phyloP scores from a whole-genome alignment of 2,888 invertebrate species.

The Eupithecia subfuscata region DNA sequence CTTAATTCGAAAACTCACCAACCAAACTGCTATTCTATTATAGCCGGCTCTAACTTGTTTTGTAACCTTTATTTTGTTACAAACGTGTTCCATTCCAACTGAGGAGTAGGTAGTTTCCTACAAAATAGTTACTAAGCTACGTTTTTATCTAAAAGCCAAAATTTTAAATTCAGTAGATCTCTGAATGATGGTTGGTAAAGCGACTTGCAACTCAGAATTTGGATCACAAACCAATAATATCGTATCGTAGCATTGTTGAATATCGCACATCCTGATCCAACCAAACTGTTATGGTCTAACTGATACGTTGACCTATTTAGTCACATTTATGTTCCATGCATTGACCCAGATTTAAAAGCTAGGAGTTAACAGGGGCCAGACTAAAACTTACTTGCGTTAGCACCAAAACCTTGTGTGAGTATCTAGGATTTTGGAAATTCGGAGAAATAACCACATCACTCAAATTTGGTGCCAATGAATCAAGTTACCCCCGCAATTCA shows the following conservation, averaged over 20 bases:
- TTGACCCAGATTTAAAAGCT: constrained; percentile 4
- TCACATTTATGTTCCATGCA: constrained; percentile 7
- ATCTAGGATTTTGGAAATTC: background rate
- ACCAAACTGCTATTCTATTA: constrained; percentile 16
- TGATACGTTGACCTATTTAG: constrained; percentile 14
- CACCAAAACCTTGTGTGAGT: background rate
- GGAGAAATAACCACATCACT: background rate
- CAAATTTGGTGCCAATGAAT: background rate
- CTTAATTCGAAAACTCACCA: background rate
- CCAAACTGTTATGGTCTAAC: constrained; percentile 3
- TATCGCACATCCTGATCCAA: constrained; percentile 1
- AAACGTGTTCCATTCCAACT: constrained; percentile 4
- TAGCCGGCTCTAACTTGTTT: constrained; percentile 37
- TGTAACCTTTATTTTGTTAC: constrained; percentile 4
- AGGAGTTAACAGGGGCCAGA: background rate
- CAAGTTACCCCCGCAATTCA: background rate
- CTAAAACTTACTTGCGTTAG: background rate
- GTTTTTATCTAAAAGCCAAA: too few species aligned
- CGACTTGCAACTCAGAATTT: background rate
- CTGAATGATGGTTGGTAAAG: background rate
- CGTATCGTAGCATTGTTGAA: background rate
- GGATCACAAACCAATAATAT: background rate
- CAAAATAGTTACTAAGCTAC: background rate
- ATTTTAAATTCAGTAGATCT: background rate
- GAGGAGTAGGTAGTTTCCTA: background rate